phyloP scores from a whole-genome alignment of 2,888 invertebrate genomes.

The Galerucella nymphaeae region DNA sequence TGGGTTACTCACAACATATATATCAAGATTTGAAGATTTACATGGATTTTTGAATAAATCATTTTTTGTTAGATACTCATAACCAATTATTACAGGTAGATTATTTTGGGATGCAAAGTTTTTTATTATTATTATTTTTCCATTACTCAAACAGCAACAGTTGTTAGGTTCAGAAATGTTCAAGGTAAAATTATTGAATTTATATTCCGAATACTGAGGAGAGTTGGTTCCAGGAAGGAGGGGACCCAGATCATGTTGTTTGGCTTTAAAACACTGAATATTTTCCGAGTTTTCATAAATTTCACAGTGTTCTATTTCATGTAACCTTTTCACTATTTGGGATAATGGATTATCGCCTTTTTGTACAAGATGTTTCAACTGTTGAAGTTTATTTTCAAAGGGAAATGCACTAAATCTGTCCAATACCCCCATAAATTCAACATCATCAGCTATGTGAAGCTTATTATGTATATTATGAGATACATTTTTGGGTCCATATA shows the following conservation, averaged over 20 bases:
- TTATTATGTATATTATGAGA: constrained; percentile 48
- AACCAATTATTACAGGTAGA: constrained; percentile 26
- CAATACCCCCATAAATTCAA: constrained; percentile 40
- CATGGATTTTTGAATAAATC: constrained; percentile 27
- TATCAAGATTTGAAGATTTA: constrained; percentile 22
- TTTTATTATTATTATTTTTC: constrained; percentile 21
- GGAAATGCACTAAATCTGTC: constrained; percentile 3
- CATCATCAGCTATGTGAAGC: constrained; percentile 45
- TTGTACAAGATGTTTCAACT: constrained; percentile 7
- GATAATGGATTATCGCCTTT: constrained; percentile 31
- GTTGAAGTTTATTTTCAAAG: constrained; percentile 42
- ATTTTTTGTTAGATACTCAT: constrained; percentile 18
- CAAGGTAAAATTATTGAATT: constrained; percentile 22
- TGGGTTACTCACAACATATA: constrained; percentile 23
- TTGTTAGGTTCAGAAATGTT: constrained; percentile 31
- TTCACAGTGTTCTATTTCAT: constrained; percentile 21
- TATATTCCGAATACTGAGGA: constrained; percentile 9
- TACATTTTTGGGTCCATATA: constrained; percentile 46
- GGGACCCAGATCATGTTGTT: constrained; percentile 28
- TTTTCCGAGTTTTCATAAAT: constrained; percentile 9
- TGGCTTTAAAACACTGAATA: not conserved
- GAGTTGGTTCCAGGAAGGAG: no score
- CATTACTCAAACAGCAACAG: constrained; percentile 26
- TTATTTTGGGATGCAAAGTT: constrained; percentile 20
- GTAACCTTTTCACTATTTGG: constrained; percentile 29